Evolutionary conservation across 1,140 invertebrate species (phyloP).

Genomic region (Drosophila grimshawi): DNA sequence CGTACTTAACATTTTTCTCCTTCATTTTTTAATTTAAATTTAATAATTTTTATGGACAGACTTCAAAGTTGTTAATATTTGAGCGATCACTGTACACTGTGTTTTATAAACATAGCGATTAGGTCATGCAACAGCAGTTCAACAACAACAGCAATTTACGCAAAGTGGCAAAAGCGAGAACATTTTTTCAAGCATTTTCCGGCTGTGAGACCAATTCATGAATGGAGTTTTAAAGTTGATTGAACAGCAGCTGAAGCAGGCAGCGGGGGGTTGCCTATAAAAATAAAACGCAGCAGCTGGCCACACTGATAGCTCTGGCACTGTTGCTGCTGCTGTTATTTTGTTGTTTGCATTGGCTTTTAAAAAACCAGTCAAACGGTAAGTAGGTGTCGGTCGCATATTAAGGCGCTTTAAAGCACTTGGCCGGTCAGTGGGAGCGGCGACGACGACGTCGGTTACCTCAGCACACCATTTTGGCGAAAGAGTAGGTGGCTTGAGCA

Average conservation of each 20-base stretch:
- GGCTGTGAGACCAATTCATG: constrained; percentile 58
- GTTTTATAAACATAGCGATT: constrained; percentile 67
- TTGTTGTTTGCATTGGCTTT: constrained; percentile 61
- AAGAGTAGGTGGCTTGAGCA: constrained; percentile 73
- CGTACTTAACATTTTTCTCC: too few relatives aligned
- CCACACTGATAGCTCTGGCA: constrained; percentile 37
- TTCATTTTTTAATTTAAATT: not conserved
- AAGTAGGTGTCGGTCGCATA: constrained; percentile 82
- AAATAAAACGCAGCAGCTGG: constrained; percentile 24
- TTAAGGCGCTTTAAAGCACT: constrained; percentile 48
- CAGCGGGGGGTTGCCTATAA: constrained; percentile 10
- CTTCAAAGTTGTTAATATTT: not conserved
- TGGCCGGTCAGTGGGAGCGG: constrained; percentile 49
- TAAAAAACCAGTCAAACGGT: constrained; percentile 73
- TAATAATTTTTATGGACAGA: too few relatives aligned
- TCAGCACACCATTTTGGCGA: constrained; percentile 79
- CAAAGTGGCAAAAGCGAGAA: constrained; percentile 19
- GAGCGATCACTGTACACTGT: not conserved
- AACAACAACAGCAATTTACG: constrained; percentile 51
- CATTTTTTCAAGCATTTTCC: constrained; percentile 54
- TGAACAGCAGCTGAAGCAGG: constrained; percentile 35
- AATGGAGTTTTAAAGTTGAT: constrained; percentile 61
- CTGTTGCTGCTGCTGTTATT: not conserved
- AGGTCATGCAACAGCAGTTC: constrained; percentile 74
- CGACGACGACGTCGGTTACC: constrained; percentile 65